Evolutionary conservation across 1,140 invertebrate genomes (phyloP).

Genomic region (Sipha flava): DNA sequence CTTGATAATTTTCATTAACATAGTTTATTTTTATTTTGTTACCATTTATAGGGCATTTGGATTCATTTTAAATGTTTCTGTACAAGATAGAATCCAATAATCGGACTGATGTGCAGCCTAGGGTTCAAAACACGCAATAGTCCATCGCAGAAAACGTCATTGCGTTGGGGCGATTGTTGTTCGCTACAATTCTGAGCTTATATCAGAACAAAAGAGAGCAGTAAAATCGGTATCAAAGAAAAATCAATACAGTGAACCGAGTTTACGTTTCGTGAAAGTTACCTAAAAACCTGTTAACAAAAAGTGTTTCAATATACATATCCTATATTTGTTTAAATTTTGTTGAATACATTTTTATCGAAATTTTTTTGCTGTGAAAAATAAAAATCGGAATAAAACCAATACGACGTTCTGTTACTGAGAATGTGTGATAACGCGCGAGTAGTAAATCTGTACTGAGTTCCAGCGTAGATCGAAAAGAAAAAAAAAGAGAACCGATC

Average conservation of each 20-base stretch:
- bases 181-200: conserved; percentile 36
- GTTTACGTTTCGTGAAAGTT: conserved; percentile 13
- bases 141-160: conserved; percentile 88
- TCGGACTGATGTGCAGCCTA: conserved; percentile 75
- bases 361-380: neutral
- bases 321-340: conserved; percentile 29
- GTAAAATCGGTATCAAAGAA: neutral
- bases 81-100: conserved; percentile 15
- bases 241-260: neutral
- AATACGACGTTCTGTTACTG: neutral
- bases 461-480: no score
- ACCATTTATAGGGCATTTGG: neutral
- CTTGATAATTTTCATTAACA: neutral
- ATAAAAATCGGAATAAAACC: neutral
- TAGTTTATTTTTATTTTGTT: neutral
- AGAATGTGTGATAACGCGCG: neutral
- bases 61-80: conserved; percentile 23
- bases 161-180: conserved; percentile 89
- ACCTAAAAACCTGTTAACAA: conserved; percentile 8
- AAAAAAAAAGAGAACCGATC: neutral
- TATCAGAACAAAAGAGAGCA: neutral
- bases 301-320: conserved; percentile 14
- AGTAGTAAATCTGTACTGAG: neutral
- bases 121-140: conserved; percentile 88
- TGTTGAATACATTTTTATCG: neutral